A percentile compares a stretch with the other conserved stretches of the same genome.
These are phyloP conservation scores for Phytoseiulus persimilis DNA, from an alignment of 2,888 invertebrate species.

Conservation along the genomic window DNA sequence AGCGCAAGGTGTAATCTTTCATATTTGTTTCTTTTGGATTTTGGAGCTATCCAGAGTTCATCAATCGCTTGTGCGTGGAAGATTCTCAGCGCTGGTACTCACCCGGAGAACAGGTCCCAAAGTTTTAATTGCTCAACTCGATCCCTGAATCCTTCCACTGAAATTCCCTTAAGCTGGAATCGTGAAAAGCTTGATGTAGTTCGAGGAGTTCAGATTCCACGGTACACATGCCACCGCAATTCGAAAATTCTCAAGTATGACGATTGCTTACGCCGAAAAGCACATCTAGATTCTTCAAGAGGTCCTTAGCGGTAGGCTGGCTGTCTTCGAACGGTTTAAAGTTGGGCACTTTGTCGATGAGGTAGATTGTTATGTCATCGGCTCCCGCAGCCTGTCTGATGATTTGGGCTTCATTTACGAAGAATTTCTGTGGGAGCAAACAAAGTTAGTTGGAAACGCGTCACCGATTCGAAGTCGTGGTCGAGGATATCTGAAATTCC, in stretches of 20 bases:
- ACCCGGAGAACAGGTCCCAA: not conserved
- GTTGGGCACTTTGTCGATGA: slow-evolving; percentile 78
- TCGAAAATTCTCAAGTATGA: too few relatives aligned
- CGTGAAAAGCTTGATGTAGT: not conserved
- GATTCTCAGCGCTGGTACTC: not conserved
- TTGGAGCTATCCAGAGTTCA: too few relatives aligned
- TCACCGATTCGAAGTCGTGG: not conserved
- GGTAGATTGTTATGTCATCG: slow-evolving; percentile 61
- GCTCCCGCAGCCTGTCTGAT: slow-evolving; percentile 58
- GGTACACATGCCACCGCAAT: too few relatives aligned
- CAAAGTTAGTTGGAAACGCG: too few relatives aligned
- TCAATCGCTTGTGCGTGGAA: too few relatives aligned
- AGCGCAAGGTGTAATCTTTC: slow-evolving; percentile 34
- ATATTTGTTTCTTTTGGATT: not conserved
- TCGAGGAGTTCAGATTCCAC: too few relatives aligned
- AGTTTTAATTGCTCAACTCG: not conserved
- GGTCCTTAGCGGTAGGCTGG: slow-evolving; percentile 44
- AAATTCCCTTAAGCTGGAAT: slow-evolving; percentile 20
- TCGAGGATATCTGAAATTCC: not conserved
- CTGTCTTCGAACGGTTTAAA: slow-evolving; percentile 46
- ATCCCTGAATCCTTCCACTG: slow-evolving; percentile 1
- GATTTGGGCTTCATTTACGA: slow-evolving; percentile 75
- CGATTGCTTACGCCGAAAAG: not conserved
- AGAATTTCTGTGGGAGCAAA: slow-evolving; percentile 49
- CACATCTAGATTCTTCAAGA: slow-evolving; percentile 43